Conservation (phyloP, 2,797 vertebrate species). For the Alfaro cultratus region DNA sequence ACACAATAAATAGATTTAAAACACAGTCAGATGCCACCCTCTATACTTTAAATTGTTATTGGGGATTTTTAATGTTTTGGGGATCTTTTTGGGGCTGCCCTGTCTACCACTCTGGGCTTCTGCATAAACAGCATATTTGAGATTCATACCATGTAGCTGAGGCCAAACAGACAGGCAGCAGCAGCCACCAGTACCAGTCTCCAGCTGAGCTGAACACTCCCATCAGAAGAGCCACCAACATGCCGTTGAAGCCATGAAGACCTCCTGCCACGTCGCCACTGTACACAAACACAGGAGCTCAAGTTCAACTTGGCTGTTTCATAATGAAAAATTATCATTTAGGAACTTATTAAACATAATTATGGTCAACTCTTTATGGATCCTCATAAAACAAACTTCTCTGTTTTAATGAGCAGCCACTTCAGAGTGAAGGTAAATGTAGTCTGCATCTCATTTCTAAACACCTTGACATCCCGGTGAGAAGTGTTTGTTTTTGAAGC, state of each 20-base stretch:
- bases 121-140: neutral
- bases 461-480: neutral
- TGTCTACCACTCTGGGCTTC: neutral
- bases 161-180: slow-evolving; percentile 73
- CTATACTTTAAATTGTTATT: neutral
- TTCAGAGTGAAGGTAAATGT: neutral
- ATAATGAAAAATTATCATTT: neutral
- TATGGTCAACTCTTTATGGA: slow-evolving; percentile 8
- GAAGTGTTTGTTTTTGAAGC: slow-evolving; percentile 8
- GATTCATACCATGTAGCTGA: slow-evolving; percentile 72
- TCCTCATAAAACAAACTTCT: slow-evolving; percentile 1
- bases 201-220: slow-evolving; percentile 76
- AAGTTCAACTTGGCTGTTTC: neutral
- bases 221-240: slow-evolving; percentile 82
- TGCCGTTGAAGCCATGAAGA: slow-evolving; percentile 78
- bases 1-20: neutral
- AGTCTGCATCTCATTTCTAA: slow-evolving; percentile 7
- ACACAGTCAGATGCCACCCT: neutral
- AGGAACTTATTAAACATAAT: neutral
- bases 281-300: slow-evolving; percentile 27
- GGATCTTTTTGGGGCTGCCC: neutral
- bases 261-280: slow-evolving; percentile 73
- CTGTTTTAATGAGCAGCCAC: slow-evolving; percentile 20
- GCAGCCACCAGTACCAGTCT: slow-evolving; percentile 83
- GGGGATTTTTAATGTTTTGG: neutral